Evolutionary conservation across 2,888 invertebrate species (phyloP).

Genomic region (Drosophila dives): DNA sequence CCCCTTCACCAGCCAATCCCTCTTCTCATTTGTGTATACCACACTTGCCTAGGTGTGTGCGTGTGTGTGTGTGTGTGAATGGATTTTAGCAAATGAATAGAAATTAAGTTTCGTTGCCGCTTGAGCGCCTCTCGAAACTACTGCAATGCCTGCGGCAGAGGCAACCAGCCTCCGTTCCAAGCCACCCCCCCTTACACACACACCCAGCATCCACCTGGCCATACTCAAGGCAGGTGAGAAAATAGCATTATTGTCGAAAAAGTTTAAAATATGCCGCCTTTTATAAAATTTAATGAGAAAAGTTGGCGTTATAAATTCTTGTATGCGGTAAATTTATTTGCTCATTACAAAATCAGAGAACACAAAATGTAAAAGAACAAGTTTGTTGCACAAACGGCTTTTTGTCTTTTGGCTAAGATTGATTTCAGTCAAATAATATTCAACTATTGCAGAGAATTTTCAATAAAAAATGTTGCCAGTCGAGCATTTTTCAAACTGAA

Average conservation of each 20-base stretch:
- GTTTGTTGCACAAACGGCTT: constrained; percentile 6
- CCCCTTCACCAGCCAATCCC: background rate
- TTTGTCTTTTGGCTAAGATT: constrained; percentile 5
- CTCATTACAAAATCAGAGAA: constrained; percentile 42
- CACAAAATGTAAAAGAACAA: background rate
- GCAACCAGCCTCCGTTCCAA: background rate
- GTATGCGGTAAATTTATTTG: constrained; percentile 78
- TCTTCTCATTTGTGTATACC: constrained; percentile 36
- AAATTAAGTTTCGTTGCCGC: constrained; percentile 79
- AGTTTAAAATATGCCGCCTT: constrained; percentile 80
- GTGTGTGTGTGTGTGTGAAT: constrained; percentile 46
- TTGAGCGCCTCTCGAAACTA: constrained; percentile 71
- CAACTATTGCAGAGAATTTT: background rate
- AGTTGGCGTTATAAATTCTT: constrained; percentile 79
- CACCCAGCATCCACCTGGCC: no score
- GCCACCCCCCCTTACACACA: background rate
- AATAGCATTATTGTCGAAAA: constrained; percentile 78
- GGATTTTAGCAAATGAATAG: constrained; percentile 79
- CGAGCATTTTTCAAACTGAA: background rate
- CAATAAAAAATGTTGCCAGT: background rate
- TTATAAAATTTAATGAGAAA: constrained; percentile 81
- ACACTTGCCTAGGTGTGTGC: constrained; percentile 31
- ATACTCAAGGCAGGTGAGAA: constrained; percentile 67
- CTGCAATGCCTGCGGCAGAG: constrained; percentile 61
- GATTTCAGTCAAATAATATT: constrained; percentile 12